Evolutionary conservation across 2,797 vertebrate genomes (phyloP), one percentile per base, ranked within the genome.

Genomic region (Okamejei kenojei): DNA sequence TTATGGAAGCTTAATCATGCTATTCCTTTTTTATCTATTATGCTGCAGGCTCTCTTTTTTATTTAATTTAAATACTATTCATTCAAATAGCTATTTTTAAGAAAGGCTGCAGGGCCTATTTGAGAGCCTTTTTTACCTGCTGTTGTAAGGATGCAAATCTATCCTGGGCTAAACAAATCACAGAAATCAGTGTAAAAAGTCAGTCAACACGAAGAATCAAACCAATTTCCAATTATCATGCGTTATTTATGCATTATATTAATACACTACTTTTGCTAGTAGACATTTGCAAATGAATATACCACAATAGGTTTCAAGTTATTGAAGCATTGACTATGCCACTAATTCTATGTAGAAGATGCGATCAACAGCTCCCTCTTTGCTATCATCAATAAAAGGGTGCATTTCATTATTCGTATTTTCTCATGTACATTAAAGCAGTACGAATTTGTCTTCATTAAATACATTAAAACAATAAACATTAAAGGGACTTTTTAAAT

Each of bases 21-120:
- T 63, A 88, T 35, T 88, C 1, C 6, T 10, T 10, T 74, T 73
- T 92, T 90, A 76, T 92, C 90, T 74, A 74, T 74, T 54, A 73
- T 58, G 45, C 68, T 54, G 35, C 90, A 74, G 71, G 90, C 68
- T 92, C 71, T 29, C 90, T 45, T 74, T 23, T 45, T 74, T 15
- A 11, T 68, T 74, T 91, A 45, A 73, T 58, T 74, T 76, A 92
- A 71, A 92, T 71, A 76, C 68, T 92, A 35, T 54, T 92, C 21
- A 13, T 74, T 74, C 17, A 92, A 92, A 76, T 74, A 54, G 38
- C 71, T n/a, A 71, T 73, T 26, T 73, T 90, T 54, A n/a, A 73
- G 26, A 74, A 29, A 74, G 35, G n/a, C 11, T 58, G 11, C 38
- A 23, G 84, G 71, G 35, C 13, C n/a, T 76, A 54, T n/a, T 92